Evolutionary conservation across 2,888 invertebrate genomes (phyloP).

Genomic region (Mythimna pallens): DNA sequence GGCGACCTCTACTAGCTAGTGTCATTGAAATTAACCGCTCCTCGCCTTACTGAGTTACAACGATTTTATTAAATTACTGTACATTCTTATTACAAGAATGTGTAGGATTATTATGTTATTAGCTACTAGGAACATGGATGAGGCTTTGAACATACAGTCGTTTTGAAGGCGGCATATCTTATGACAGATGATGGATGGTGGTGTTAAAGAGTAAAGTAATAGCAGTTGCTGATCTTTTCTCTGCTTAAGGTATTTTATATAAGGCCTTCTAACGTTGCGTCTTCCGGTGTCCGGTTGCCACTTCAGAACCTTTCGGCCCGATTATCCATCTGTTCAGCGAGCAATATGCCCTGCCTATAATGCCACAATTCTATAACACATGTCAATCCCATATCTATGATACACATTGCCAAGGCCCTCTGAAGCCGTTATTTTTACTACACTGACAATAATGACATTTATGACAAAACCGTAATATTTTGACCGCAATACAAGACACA

Average conservation of each 20-base stretch:
- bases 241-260: too few relatives aligned
- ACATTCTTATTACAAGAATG: conserved; percentile 20
- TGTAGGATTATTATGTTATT: conserved; percentile 2
- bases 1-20: conserved; percentile 30
- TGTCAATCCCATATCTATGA: too few relatives aligned
- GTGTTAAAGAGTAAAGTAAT: too few relatives aligned
- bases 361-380: too few relatives aligned
- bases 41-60: conserved; percentile 35
- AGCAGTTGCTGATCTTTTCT: too few relatives aligned
- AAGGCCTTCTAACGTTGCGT: too few relatives aligned
- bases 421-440: not conserved
- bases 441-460: not conserved
- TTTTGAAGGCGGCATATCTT: too few relatives aligned
- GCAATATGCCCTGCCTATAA: too few relatives aligned
- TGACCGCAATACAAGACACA: not conserved
- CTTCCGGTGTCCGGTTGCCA: too few relatives aligned
- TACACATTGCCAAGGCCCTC: not conserved
- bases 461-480: not conserved
- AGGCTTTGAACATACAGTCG: not conserved
- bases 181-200: too few relatives aligned
- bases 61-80: conserved; percentile 54
- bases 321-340: too few relatives aligned
- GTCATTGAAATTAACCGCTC: conserved; percentile 58
- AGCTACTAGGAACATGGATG: not conserved
- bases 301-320: too few relatives aligned